Conservation (phyloP, 1,140 invertebrate species). For the Luehdorfia chinensis region DNA sequence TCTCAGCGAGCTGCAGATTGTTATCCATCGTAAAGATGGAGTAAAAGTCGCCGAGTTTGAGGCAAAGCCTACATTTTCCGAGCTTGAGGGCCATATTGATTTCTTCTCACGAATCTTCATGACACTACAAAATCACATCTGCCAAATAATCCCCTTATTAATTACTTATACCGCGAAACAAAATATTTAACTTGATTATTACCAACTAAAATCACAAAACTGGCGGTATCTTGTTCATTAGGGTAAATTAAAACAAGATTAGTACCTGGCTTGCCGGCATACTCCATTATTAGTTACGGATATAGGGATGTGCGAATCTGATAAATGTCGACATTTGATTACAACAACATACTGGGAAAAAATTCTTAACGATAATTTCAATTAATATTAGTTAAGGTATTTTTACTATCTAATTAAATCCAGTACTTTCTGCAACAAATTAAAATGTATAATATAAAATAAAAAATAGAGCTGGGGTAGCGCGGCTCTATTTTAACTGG, state of each 20-base stretch:
- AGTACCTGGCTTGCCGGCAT: conserved; percentile 12
- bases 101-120: conserved; percentile 56
- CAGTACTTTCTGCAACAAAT: too few species aligned
- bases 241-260: conserved; percentile 3
- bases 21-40: conserved; percentile 75
- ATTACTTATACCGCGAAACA: neutral
- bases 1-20: conserved; percentile 75
- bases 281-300: conserved; percentile 5
- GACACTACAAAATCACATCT: conserved; percentile 45
- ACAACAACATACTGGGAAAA: too few species aligned
- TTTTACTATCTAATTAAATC: too few species aligned
- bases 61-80: conserved; percentile 75
- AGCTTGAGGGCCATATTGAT: conserved; percentile 75
- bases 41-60: conserved; percentile 75
- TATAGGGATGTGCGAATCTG: too few species aligned
- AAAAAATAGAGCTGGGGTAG: too few species aligned
- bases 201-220: too few species aligned
- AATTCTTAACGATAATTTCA: too few species aligned
- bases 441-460: too few species aligned
- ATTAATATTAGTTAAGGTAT: too few species aligned
- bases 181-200: neutral
- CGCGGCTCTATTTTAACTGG: too few species aligned
- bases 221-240: too few species aligned
- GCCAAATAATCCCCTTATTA: conserved; percentile 18
- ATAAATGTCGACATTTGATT: too few species aligned